Evolutionary conservation across 1,140 invertebrate species (phyloP).

Genomic region (Procambarus virginalis): DNA sequence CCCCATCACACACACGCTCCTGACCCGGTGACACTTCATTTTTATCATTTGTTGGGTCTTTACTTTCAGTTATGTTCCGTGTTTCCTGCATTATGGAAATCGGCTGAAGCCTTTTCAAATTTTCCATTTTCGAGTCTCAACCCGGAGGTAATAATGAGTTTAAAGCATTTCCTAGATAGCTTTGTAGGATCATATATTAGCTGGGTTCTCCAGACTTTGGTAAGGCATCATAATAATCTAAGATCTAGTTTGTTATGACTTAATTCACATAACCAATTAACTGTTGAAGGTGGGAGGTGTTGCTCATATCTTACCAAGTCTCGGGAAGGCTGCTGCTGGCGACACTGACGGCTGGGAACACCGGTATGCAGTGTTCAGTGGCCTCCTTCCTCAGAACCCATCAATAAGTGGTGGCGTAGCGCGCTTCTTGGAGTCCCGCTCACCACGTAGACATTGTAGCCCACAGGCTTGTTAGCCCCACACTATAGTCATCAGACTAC

Average conservation of each 20-base stretch:
- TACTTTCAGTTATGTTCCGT: slow-evolving; percentile 70
- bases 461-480: slow-evolving; percentile 29
- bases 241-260: slow-evolving; percentile 15
- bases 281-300: slow-evolving; percentile 18
- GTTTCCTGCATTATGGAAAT: slow-evolving; percentile 71
- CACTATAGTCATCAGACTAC: not conserved
- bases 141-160: slow-evolving; percentile 68
- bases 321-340: slow-evolving; percentile 12
- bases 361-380: slow-evolving; percentile 6
- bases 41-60: slow-evolving; percentile 64
- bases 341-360: not conserved
- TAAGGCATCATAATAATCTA: slow-evolving; percentile 36
- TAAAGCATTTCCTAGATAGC: slow-evolving; percentile 59
- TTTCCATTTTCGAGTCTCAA: slow-evolving; percentile 71
- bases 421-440: slow-evolving; percentile 35
- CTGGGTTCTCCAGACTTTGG: slow-evolving; percentile 53
- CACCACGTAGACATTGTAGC: slow-evolving; percentile 48
- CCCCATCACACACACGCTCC: not conserved
- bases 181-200: slow-evolving; percentile 59
- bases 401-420: slow-evolving; percentile 32
- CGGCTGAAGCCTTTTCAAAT: slow-evolving; percentile 71
- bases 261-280: slow-evolving; percentile 1
- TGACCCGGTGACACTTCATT: slow-evolving; percentile 31
- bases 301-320: slow-evolving; percentile 58
- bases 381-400: slow-evolving; percentile 38